Base-by-base conservation (phyloP, 2,797 vertebrate species). In the Dendrocincla tyrannina region DNA sequence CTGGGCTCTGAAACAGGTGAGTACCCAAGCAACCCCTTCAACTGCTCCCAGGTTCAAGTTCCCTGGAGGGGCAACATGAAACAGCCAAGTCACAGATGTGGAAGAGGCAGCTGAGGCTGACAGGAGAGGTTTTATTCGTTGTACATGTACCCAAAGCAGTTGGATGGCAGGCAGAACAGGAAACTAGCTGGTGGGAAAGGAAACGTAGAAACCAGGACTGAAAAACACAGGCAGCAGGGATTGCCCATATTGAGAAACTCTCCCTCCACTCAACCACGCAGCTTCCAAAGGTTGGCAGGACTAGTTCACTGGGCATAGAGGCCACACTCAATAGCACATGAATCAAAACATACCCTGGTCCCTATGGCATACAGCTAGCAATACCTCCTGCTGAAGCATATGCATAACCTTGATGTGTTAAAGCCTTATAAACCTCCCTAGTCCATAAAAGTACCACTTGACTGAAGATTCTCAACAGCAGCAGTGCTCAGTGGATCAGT, bases 351-450 rank as follows among this genome's bases (percentile, higher is more conserved):
- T 62, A 30, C 17, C 13, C 39, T 35, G 11, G 46, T 68, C 35
- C 33, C 81, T 62, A 39, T 42, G 60, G 78, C 59, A 42, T 6
- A 52, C 27, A 76, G 58, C 69, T n/a, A 82, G 74, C 49, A 58
- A 5, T 9, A 91, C 17, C 64, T 85, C 50, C 52, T 56, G 60
- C 90, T 82, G 49, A 73, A n/a, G 70, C 11, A 67, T 11, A 47
- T 0, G 1, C 17, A 42, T 53, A 70, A 4, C 20, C 33, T 33
- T 44, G 17, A 50, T 7, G 22, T 7, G 22, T 22, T 6, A 3
- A 67, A 32, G 25, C 46, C 13, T 41, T 82, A 32, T 28, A 77
- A 50, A 86, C 35, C 9, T 64, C 33, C 24, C 25, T 25, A 35
- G 13, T 5, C 41, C 69, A 89, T 42, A 58, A 58, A 53, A 67